Base-by-base conservation (phyloP, 2,113 vertebrate species). In the Anthoscopus minutus region DNA sequence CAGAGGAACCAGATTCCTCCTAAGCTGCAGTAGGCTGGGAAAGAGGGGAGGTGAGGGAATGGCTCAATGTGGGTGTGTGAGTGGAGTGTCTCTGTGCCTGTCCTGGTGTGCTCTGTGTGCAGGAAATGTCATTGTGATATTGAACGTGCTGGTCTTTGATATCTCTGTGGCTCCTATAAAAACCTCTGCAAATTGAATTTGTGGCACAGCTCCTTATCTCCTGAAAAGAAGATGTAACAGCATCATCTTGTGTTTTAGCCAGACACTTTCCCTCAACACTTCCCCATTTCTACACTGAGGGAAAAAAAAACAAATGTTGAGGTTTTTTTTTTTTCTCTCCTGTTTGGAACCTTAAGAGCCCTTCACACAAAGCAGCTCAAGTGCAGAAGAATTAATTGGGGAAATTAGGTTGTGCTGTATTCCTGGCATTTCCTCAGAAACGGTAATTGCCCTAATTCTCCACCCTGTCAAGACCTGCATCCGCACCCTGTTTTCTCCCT, bases 361-460 rank as follows among this genome's bases (percentile, higher is more conserved):
- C 92, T 94, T 93, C 85, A 89, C 78, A 86, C 56, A 85, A 94
- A 84, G 50, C 80, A 90, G 81, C 92, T 89, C 86, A 80, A 97
- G 93, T 94, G 64, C 81, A 70, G 76, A 86, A 74, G 90, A 94
- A 97, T 97, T 98, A 97, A 98, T 97, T 96, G 93, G 97, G 92
- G 94, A 97, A 98, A 98, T 98, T 98, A 98, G 89, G 81, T 96
- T 95, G 94, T 97, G 93, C 97, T 98, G 97, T 97, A 97, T 98
- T 98, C 96, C 91, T 96, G 97, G 94, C 92, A 88, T 94, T 93
- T 96, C 95, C 94, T 92, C 88, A 86, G 88, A 77, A 93, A 91
- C 31, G 71, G 94, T 97, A 98, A 98, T 98, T 98, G 92, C 97
- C 93, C 91, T 91, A 96, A 97, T 98, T 97, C 97, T 97, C 97